phyloP scores from a whole-genome alignment of 2,888 invertebrate genomes.

The Caenorhabditis sp. region DNA sequence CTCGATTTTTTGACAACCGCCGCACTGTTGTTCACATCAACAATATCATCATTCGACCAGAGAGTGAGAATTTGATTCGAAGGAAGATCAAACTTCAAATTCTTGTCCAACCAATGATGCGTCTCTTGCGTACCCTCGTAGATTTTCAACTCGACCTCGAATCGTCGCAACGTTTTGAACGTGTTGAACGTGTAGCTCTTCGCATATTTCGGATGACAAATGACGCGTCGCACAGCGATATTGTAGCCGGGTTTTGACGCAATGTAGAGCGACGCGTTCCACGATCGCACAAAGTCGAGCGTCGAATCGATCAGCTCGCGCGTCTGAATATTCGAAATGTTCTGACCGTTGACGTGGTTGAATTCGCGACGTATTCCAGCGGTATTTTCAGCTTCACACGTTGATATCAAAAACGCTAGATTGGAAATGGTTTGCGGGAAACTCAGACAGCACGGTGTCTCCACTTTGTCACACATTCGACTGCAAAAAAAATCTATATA shows the following conservation, averaged over 20 bases:
- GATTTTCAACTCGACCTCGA: conserved; percentile 32
- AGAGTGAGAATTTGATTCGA: neutral
- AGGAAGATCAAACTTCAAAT: neutral
- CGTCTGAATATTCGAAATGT: conserved; percentile 6
- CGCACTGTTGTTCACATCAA: neutral
- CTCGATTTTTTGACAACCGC: neutral
- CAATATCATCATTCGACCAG: neutral
- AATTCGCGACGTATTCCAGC: neutral
- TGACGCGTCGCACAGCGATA: neutral
- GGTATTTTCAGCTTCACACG: conserved; percentile 6
- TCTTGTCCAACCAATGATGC: neutral
- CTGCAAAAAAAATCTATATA: too few relatives aligned
- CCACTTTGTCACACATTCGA: conserved; percentile 6
- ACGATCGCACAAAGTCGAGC: conserved; percentile 3
- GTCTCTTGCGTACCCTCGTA: conserved; percentile 1
- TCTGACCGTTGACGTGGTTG: neutral
- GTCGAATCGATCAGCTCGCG: conserved; percentile 1
- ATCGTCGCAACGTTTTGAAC: conserved; percentile 11
- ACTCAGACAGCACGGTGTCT: neutral
- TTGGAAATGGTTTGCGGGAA: conserved; percentile 8
- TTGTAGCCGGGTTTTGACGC: conserved; percentile 5
- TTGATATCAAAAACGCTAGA: conserved; percentile 6
- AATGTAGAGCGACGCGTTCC: neutral
- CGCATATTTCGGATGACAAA: conserved; percentile 9
- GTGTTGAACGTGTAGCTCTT: conserved; percentile 9